Base-by-base conservation (phyloP, 2,113 vertebrate genomes). In the Patagioenas fasciata region DNA sequence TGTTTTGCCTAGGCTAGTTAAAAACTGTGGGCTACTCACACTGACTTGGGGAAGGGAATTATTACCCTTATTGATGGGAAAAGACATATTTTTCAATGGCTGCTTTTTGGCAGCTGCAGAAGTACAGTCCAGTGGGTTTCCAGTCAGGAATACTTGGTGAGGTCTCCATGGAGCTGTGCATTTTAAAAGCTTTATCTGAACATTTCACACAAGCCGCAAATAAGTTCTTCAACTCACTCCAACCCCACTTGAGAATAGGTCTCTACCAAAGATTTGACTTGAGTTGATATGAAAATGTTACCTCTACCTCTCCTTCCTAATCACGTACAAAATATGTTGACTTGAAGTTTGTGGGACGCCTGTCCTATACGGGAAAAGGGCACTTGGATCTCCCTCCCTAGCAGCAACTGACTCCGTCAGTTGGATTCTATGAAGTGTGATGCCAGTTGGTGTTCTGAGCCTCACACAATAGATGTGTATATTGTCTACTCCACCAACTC, bases 401-500 rank as follows among this genome's bases (percentile, higher is more conserved):
- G 7, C 18, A 74, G 53, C n/a, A 36, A 20, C 36, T 48, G 32
- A n/a, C 23, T 58, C 34, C 61, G 78, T 70, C 18, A 18, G 3
- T 6, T 77, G 47, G 29, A 21, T 42, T 72, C 15, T 34, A 11
- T 28, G 7, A 51, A 51, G 29, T 29, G 67, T 0, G 0, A 5
- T 81, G 44, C 29, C 40, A 44, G 0, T 14, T 79, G 66, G 4
- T 1, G 0, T 65, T 20, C 36, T 80, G 54, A 72, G 14, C 24
- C n/a, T 15, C 28, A 31, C 5, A 1, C 13, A 44, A 29, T 32
- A 4, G 15, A 34, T 2, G 2, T 18, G 5, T 0, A 0, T 44
- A 14, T 77, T 86, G 91, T 65, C 31, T 54, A 5, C 69, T 40
- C 42, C 28, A 38, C 18, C 53, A 1, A 1, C 24, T 83, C 77